Evolutionary conservation across 2,888 invertebrate species (phyloP), one percentile per base, ranked within the genome.

Genomic region (Lottia gigantea): DNA sequence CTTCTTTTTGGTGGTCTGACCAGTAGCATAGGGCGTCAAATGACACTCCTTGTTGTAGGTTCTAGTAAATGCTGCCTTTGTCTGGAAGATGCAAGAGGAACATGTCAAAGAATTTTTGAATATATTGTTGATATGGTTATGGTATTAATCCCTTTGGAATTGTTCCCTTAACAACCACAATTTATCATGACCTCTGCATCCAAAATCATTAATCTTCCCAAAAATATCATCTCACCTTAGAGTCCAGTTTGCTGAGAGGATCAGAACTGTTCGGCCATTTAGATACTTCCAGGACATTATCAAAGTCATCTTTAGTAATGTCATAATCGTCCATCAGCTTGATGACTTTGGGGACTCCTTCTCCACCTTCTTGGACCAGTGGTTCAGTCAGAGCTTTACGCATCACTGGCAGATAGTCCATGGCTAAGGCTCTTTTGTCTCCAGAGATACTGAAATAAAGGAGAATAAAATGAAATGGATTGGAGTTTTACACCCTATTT

Each of bases 61-160:
- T 62, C 97, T 92, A 0, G 98, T 99, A 87, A 99, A 93, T 0
- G 97, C 95, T 0, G 96, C 93, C 90, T 98, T 98, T 0, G 95
- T 93, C 95, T 95, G 82, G 12, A 71, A 72, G 68, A 46, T 63
- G 66, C 40, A n/a, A n/a, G 31, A 49, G 2, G 49, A 66, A 61
- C 4, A 4, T 2, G 19, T n/a, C 55, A 4, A 55, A n/a, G n/a
- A n/a, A n/a, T 55, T n/a, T n/a, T 19, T 1, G 19, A 19, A n/a
- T n/a, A n/a, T n/a, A n/a, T n/a, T n/a, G n/a, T n/a, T n/a, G n/a
- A n/a, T n/a, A n/a, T n/a, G n/a, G n/a, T n/a, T n/a, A n/a, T n/a
- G n/a, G n/a, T n/a, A n/a, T n/a, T n/a, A n/a, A n/a, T n/a, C n/a
- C n/a, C n/a, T n/a, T n/a, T n/a, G n/a, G n/a, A n/a, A n/a, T n/a